Percentiles rank a stretch among this genome's conserved stretches.
Evolutionary conservation across 2,888 invertebrate genomes (phyloP).

Genomic region (Acronicta aceris): DNA sequence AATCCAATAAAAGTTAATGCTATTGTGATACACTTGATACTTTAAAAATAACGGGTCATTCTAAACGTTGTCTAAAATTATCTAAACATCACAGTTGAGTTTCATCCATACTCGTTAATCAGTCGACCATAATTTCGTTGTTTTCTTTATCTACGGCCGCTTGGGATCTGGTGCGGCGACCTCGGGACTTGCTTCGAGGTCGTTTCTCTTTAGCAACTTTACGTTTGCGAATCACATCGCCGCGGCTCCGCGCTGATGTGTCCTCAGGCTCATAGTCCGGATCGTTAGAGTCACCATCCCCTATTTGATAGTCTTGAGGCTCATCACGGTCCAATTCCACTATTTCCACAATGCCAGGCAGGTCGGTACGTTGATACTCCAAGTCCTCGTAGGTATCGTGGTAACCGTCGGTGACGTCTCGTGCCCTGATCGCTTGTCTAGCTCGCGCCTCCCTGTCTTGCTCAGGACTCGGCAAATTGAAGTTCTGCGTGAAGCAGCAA

Average conservation of each 20-base stretch:
- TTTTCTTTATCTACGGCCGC: conserved; percentile 71
- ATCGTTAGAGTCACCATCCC: conserved; percentile 71
- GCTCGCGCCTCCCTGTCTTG: conserved; percentile 64
- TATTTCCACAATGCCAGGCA: conserved; percentile 79
- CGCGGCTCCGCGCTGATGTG: conserved; percentile 78
- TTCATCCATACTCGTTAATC: conserved; percentile 60
- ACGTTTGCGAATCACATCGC: conserved; percentile 78
- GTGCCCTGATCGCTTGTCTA: conserved; percentile 68
- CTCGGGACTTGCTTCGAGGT: conserved; percentile 80
- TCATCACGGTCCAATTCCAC: conserved; percentile 73
- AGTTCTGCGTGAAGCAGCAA: conserved; percentile 84
- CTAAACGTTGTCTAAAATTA: conserved; percentile 69
- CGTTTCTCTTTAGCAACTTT: conserved; percentile 76
- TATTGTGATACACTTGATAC: conserved; percentile 49
- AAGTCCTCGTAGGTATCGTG: conserved; percentile 73
- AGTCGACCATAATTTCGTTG: conserved; percentile 75
- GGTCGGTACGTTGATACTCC: conserved; percentile 71
- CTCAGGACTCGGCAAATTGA: conserved; percentile 83
- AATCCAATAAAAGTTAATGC: too few relatives aligned
- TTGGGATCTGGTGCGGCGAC: conserved; percentile 83
- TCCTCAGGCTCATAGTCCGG: conserved; percentile 76
- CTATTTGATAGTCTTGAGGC: conserved; percentile 53
- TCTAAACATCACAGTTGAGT: conserved; percentile 79
- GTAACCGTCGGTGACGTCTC: conserved; percentile 79
- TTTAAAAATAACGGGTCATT: conserved; percentile 56